A percentile compares a stretch with the other conserved stretches of the same genome.
Conservation (phyloP, 2,797 vertebrate genomes). For the Artibeus lituratus region DNA sequence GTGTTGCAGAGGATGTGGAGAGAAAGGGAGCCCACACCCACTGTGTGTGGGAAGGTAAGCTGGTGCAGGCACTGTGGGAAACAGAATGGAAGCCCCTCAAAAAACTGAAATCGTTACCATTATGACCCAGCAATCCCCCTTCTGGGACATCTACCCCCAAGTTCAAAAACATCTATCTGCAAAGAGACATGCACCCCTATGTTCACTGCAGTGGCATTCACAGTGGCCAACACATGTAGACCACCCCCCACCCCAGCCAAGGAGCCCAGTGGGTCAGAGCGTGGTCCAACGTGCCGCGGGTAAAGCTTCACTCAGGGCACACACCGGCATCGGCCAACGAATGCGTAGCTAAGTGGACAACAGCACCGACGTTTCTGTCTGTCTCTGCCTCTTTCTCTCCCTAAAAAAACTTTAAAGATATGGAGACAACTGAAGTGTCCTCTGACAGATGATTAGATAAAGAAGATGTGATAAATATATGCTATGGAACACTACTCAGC, state of each 20-base stretch:
- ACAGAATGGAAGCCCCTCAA: neutral
- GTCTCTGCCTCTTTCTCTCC: no score
- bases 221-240: neutral
- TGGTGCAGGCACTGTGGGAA: neutral
- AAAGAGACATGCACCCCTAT: neutral
- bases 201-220: neutral
- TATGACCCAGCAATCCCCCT: neutral
- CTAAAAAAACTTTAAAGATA: neutral
- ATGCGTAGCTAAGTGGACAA: no score
- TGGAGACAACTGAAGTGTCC: neutral
- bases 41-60: neutral
- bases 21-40: neutral
- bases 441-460: neutral
- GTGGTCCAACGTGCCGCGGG: accelerated
- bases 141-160: neutral
- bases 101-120: neutral
- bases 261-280: no score
- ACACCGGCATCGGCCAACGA: no score
- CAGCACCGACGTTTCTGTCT: no score
- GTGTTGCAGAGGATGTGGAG: neutral
- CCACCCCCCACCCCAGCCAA: neutral
- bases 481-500: neutral
- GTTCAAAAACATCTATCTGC: neutral
- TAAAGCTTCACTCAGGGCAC: no score
- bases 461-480: neutral